These are phyloP conservation scores for Rhinoraja longicauda DNA, from an alignment of 2,797 vertebrate species.

Conservation along the genomic window DNA sequence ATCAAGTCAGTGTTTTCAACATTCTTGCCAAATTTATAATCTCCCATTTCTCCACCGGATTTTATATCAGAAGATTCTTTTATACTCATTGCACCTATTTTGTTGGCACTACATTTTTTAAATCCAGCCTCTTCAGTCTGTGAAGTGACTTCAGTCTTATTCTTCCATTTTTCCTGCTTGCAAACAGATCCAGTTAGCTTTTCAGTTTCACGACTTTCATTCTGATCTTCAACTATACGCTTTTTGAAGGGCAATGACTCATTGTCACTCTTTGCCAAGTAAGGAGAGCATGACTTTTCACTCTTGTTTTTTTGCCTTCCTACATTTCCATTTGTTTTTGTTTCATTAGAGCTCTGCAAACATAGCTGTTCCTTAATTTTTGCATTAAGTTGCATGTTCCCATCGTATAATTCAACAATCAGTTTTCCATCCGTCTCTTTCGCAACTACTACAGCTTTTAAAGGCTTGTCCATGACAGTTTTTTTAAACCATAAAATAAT, in stretches of 20 bases:
- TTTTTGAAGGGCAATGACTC: constrained; percentile 8
- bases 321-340: constrained; percentile 39
- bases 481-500: constrained; percentile 72
- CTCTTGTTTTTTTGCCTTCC: constrained; percentile 37
- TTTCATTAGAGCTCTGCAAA: not conserved
- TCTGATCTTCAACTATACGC: not conserved
- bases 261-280: not conserved
- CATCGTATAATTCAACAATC: constrained; percentile 76
- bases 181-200: not conserved
- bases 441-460: constrained; percentile 73
- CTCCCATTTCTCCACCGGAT: not conserved
- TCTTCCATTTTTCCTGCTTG: constrained; percentile 27
- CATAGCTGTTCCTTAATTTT: constrained; percentile 65
- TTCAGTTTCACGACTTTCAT: not conserved
- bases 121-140: not conserved
- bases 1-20: constrained; percentile 13
- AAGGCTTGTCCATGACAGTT: constrained; percentile 55
- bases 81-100: not conserved
- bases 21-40: not conserved
- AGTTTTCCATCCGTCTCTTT: constrained; percentile 76
- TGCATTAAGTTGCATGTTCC: constrained; percentile 67
- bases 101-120: not conserved
- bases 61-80: constrained; percentile 28
- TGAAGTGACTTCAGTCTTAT: not conserved
- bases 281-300: constrained; percentile 23